Percentiles rank a stretch among this genome's conserved stretches.
These are phyloP conservation scores for Ennomos fuscantarius DNA, from an alignment of 2,888 invertebrate genomes.

Conservation along the genomic window DNA sequence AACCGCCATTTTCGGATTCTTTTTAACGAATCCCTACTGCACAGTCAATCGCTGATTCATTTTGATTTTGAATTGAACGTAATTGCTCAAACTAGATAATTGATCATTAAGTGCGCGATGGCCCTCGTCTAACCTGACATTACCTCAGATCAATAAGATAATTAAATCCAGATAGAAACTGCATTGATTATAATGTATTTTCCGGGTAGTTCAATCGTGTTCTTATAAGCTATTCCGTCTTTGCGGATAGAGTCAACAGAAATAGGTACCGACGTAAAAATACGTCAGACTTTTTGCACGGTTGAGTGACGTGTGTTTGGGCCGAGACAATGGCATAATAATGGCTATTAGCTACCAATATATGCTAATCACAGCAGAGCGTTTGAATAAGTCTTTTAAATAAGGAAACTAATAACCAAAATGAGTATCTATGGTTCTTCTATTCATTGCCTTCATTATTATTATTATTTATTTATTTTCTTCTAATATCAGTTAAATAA, in stretches of 20 bases:
- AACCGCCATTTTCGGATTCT: too few species aligned
- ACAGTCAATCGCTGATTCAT: too few species aligned
- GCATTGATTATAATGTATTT: slow-evolving; percentile 18
- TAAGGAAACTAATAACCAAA: too few species aligned
- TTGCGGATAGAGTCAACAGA: slow-evolving; percentile 15
- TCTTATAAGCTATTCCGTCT: slow-evolving; percentile 14
- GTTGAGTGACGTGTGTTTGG: slow-evolving; percentile 16
- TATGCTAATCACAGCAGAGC: slow-evolving; percentile 1
- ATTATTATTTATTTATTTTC: too few species aligned
- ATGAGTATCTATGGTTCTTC: too few species aligned
- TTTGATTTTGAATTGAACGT: too few species aligned
- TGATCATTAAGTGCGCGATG: slow-evolving; percentile 1
- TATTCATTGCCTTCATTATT: too few species aligned
- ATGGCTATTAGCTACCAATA: slow-evolving; percentile 5
- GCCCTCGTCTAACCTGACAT: slow-evolving; percentile 1
- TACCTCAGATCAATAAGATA: slow-evolving; percentile 10
- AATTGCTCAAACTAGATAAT: background rate
- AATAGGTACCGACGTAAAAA: slow-evolving; percentile 11
- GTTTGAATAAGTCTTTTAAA: background rate
- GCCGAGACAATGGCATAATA: slow-evolving; percentile 17
- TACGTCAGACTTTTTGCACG: slow-evolving; percentile 18
- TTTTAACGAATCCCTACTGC: too few species aligned
- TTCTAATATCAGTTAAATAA: too few species aligned
- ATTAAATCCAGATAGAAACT: slow-evolving; percentile 23
- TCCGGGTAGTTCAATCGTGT: slow-evolving; percentile 24